phyloP scores from a whole-genome alignment of 2,888 invertebrate genomes.

The Philonicus albiceps region DNA sequence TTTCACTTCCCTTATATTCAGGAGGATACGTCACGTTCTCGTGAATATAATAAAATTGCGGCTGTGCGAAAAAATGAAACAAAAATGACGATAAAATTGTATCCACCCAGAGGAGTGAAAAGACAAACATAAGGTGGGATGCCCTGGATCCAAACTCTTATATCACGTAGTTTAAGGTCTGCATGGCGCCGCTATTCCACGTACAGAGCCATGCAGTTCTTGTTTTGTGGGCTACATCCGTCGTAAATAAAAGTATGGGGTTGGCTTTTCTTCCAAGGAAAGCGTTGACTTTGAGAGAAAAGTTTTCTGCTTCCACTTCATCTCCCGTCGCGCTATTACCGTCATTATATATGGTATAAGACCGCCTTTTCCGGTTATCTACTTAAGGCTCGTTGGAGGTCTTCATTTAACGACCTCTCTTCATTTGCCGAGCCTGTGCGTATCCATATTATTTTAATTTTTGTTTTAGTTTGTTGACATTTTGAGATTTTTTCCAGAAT shows the following conservation, averaged over 20 bases:
- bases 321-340: slow-evolving; percentile 36
- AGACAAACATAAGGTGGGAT: slow-evolving; percentile 40
- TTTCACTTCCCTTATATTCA: slow-evolving; percentile 15
- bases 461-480: slow-evolving; percentile 1
- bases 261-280: slow-evolving; percentile 9
- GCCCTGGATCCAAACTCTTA: background rate
- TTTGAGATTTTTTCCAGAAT: background rate
- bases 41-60: slow-evolving; percentile 30
- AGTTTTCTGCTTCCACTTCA: slow-evolving; percentile 33
- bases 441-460: slow-evolving; percentile 11
- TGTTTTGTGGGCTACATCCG: slow-evolving; percentile 12
- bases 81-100: slow-evolving; percentile 31
- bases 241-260: slow-evolving; percentile 29
- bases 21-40: slow-evolving; percentile 19
- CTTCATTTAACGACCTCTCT: slow-evolving; percentile 10
- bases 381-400: slow-evolving; percentile 4
- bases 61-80: slow-evolving; percentile 12
- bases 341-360: slow-evolving; percentile 21
- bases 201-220: background rate
- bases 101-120: slow-evolving; percentile 32
- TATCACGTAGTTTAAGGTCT: background rate
- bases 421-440: background rate
- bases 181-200: background rate
- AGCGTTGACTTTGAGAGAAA: slow-evolving; percentile 46
- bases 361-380: slow-evolving; percentile 14